phyloP scores from a whole-genome alignment of 2,113 vertebrate genomes.

The Cairina moschata region DNA sequence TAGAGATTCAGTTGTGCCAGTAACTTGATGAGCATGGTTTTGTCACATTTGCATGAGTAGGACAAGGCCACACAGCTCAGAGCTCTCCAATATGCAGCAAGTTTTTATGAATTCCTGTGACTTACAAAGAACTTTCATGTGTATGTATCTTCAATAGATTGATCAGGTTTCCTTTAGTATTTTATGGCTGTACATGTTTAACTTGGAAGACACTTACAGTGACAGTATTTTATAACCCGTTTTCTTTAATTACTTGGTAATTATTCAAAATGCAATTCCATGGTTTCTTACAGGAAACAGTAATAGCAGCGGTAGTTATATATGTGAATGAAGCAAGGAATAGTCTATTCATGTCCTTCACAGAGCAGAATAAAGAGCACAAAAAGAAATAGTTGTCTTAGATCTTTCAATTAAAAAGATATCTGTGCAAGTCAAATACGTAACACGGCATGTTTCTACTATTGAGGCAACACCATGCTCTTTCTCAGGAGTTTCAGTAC shows the following conservation, averaged over 20 bases:
- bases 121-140: neutral
- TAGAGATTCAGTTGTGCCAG: slow-evolving; percentile 7
- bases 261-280: slow-evolving; percentile 8
- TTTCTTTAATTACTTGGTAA: slow-evolving; percentile 17
- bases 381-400: neutral
- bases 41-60: neutral
- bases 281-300: neutral
- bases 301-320: neutral
- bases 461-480: neutral
- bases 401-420: neutral
- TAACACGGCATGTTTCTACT: neutral
- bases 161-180: slow-evolving; percentile 40
- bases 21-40: slow-evolving; percentile 4
- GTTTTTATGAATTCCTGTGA: slow-evolving; percentile 40
- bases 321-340: neutral
- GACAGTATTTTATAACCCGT: neutral
- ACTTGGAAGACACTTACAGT: slow-evolving; percentile 14
- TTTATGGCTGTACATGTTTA: slow-evolving; percentile 32
- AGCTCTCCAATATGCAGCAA: neutral
- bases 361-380: neutral
- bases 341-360: neutral
- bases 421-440: neutral
- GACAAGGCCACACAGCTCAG: neutral
- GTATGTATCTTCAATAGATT: slow-evolving; percentile 7
- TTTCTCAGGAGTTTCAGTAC: neutral